Evolutionary conservation across 1,140 invertebrate genomes (phyloP), one percentile per base, ranked within the genome.

Genomic region (Antheraea mylitta): DNA sequence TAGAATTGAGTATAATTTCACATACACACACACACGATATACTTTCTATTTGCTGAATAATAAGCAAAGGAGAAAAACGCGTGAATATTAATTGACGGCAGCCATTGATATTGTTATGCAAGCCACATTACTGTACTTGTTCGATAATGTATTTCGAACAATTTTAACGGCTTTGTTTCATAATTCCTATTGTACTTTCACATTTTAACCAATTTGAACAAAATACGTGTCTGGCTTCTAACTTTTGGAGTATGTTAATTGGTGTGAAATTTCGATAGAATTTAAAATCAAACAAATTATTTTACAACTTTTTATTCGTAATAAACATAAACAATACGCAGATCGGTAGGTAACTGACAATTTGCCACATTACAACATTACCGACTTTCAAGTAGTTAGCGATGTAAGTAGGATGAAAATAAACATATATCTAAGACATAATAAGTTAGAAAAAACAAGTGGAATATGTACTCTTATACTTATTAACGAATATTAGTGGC

Each of bases 311-410:
- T 89, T 89, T 87, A 88, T 87, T 89, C 81, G 79, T 83, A 86
- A 88, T 89, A 89, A 91, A 88, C 86, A 87, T 89, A 83, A 91
- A 90, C 87, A 86, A 87, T 89, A 87, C 85, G 89, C 87, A 91
- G 90, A 91, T 87, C 80, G 86, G 79, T 88, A 61, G 19, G 19
- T 85, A 84, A 83, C 72, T 69, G 75, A 82, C 76, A 80, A 87
- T 88, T 89, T 89, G 87, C 85, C 76, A 85, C 80, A 80, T 84
- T 80, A 79, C 72, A 78, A 73, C 76, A 76, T 82, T 80, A 78
- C 71, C 64, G 73, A 70, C 69, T 69, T 71, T 70, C 64, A 69
- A 72, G 69, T 69, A 70, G 61, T 69, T 77, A 83, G 80, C 79
- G 74, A 74, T 78, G 79, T 74, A 78, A 76, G 72, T 76, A 74